Percentiles rank a stretch among this genome's conserved stretches.
Evolutionary conservation across 2,113 vertebrate genomes (phyloP).

Genomic region (Zeus faber): DNA sequence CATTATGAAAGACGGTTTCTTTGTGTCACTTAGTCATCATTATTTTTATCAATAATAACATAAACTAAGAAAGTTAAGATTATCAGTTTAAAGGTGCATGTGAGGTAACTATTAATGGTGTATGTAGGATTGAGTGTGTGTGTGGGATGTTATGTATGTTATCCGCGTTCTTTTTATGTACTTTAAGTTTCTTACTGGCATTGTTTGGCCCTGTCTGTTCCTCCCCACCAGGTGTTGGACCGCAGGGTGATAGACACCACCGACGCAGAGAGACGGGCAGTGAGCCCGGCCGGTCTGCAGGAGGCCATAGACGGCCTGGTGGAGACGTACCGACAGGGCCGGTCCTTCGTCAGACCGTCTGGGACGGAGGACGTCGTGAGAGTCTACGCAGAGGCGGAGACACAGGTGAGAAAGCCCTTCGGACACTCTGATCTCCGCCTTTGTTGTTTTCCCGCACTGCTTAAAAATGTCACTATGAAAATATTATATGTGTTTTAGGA

Average conservation of each 20-base stretch:
- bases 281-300: slow-evolving; percentile 85
- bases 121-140: too few relatives aligned
- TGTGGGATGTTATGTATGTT: too few relatives aligned
- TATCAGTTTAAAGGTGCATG: too few relatives aligned
- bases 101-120: too few relatives aligned
- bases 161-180: too few relatives aligned
- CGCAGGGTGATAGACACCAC: slow-evolving; percentile 84
- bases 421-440: too few relatives aligned
- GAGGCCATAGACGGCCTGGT: slow-evolving; percentile 81
- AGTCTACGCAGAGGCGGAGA: slow-evolving; percentile 91
- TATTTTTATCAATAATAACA: too few relatives aligned
- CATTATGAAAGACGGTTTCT: too few relatives aligned
- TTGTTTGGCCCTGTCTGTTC: not conserved
- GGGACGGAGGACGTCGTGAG: slow-evolving; percentile 92
- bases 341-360: slow-evolving; percentile 93
- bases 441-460: not conserved
- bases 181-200: too few relatives aligned
- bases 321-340: slow-evolving; percentile 74
- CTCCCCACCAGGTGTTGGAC: slow-evolving; percentile 79
- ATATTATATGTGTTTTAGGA: slow-evolving; percentile 74
- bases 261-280: slow-evolving; percentile 82
- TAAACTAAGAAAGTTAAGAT: too few relatives aligned
- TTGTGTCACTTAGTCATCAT: too few relatives aligned
- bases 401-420: slow-evolving; percentile 85
- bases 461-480: not conserved